Percentiles rank a stretch among this genome's conserved stretches.
These are phyloP conservation scores for Peromyscus eremicus DNA, from an alignment of 2,797 vertebrate species.

Conservation along the genomic window DNA sequence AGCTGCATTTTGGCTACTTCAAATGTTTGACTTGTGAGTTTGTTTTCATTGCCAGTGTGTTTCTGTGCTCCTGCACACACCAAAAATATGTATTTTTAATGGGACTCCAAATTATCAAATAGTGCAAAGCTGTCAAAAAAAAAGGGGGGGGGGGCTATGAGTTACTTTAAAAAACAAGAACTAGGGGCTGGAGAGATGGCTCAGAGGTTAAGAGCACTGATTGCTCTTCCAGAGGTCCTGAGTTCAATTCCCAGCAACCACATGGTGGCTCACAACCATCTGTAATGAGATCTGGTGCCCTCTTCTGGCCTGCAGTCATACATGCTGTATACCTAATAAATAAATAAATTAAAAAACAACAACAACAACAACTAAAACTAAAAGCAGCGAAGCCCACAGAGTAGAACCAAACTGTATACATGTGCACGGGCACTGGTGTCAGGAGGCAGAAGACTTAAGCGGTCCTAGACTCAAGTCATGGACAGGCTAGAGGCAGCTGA, in stretches of 20 bases:
- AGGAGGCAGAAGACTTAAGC: background rate
- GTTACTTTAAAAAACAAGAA: background rate
- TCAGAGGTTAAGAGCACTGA: no score
- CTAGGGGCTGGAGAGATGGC: no score
- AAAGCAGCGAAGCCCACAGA: background rate
- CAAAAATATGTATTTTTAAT: background rate
- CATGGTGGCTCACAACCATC: no score
- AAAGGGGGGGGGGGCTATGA: background rate
- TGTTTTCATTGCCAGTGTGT: background rate
- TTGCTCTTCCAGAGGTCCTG: no score
- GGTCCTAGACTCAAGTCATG: background rate
- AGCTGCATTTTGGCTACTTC: conserved; percentile 15
- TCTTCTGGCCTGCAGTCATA: no score
- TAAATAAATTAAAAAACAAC: no score
- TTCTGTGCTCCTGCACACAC: background rate
- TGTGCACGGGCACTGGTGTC: background rate
- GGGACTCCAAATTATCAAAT: background rate
- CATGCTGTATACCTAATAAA: no score
- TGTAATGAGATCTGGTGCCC: no score
- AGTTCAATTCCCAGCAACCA: no score
- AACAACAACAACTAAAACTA: conserved; percentile 35
- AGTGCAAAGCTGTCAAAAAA: background rate
- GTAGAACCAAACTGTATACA: background rate
- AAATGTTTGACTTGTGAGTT: background rate
- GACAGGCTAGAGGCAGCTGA: background rate